These are phyloP conservation scores for Caenorhabditis tropicalis DNA, from an alignment of 1,140 invertebrate genomes.

Conservation along the genomic window DNA sequence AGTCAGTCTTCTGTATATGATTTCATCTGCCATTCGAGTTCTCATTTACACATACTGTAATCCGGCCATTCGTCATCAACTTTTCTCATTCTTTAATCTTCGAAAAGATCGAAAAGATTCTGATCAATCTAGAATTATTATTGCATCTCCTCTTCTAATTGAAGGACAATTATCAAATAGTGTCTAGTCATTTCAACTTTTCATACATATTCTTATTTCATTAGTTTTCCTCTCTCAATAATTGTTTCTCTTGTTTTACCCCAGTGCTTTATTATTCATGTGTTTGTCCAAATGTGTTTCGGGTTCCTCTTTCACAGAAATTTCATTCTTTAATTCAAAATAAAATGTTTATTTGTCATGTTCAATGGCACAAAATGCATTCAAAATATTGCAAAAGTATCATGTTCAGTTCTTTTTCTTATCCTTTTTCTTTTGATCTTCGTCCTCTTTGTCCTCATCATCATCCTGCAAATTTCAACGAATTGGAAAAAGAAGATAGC, in stretches of 20 bases:
- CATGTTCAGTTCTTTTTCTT: not conserved
- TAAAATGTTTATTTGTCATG: not conserved
- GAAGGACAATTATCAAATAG: not conserved
- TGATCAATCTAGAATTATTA: constrained; percentile 17
- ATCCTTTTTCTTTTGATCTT: not conserved
- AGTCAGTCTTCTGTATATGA: constrained; percentile 53
- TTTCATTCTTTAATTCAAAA: too few relatives aligned
- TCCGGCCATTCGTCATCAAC: constrained; percentile 70
- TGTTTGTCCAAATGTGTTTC: not conserved
- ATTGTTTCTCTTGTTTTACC: too few relatives aligned
- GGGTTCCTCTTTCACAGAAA: not conserved
- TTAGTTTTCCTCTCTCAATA: not conserved
- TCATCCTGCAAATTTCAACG: not conserved
- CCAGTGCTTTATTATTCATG: not conserved
- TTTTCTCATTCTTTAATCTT: not conserved
- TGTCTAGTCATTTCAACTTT: not conserved
- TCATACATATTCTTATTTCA: not conserved
- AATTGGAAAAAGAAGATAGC: not conserved
- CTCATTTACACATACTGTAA: constrained; percentile 55
- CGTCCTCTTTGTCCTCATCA: not conserved
- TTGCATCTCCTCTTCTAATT: not conserved
- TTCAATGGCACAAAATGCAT: not conserved
- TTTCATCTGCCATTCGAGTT: constrained; percentile 49
- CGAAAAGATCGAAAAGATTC: constrained; percentile 2
- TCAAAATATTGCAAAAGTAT: too few relatives aligned